Percentiles rank a stretch among this genome's conserved stretches.
phyloP scores from a whole-genome alignment of 2,113 vertebrate genomes.

The Caranx ignobilis region DNA sequence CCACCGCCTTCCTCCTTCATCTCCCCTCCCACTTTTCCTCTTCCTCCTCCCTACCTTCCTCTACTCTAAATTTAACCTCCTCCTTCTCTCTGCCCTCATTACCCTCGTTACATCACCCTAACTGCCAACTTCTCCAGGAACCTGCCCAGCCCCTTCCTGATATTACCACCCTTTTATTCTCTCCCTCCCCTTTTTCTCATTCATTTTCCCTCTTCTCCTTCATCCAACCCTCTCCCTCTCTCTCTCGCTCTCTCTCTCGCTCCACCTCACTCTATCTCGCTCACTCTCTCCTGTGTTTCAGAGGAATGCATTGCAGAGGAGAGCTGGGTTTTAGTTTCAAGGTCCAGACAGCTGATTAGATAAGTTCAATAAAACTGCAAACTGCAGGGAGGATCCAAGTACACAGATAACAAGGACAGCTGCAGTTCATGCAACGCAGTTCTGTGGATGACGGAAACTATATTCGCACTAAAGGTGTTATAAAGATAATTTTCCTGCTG shows the following conservation, averaged over 20 bases:
- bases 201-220: not conserved
- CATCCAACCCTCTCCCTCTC: not conserved
- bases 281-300: conserved; percentile 27
- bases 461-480: conserved; percentile 8
- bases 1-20: not conserved
- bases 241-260: not conserved
- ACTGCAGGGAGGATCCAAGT: conserved; percentile 54
- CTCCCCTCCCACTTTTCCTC: conserved; percentile 9
- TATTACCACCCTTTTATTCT: conserved; percentile 15
- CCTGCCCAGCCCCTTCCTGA: conserved; percentile 4
- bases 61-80: conserved; percentile 23
- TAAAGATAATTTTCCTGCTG: not conserved
- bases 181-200: conserved; percentile 3
- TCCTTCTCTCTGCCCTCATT: conserved; percentile 36
- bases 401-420: conserved; percentile 57
- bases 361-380: conserved; percentile 74
- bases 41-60: conserved; percentile 7
- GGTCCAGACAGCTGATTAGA: conserved; percentile 77
- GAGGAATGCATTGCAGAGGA: conserved; percentile 54
- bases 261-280: not conserved
- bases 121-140: conserved; percentile 40
- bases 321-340: conserved; percentile 74
- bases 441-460: not conserved
- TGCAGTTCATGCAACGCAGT: conserved; percentile 20
- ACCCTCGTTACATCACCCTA: conserved; percentile 29